Base-by-base conservation (phyloP, 1,140 invertebrate species). In the Planococcus citri region DNA sequence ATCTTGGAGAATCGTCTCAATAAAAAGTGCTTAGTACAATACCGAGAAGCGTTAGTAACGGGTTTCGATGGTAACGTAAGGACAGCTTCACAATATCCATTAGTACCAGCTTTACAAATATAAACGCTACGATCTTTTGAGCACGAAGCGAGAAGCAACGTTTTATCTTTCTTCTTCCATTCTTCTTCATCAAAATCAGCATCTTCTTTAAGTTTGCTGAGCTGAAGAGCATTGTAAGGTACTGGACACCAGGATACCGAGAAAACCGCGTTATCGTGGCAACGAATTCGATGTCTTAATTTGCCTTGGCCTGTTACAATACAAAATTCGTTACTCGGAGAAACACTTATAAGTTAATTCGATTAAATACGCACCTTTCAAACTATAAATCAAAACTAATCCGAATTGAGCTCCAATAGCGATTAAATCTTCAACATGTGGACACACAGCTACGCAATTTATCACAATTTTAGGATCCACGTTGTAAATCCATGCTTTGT, bases 171-270 rank as follows among this genome's bases (percentile, higher is more conserved):
- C 71, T 12, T 70, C 22, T 60, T 73, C 70, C 17, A 68, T 70
- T 68, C 68, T 71, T 69, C 38, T 22, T 70, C 70, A 67, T 60
- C 68, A 72, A 76, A 75, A 51, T n/a, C 17, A 51, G 10, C 41
- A 51, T 51, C n/a, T 68, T 78, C 58, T 60, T 74, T 75, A 38
- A 75, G 71, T 73, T 76, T 77, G 78, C 72, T 71, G 25, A 69
- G 74, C 71, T 37, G 74, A 25, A 84, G 75, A 67, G 85, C 74
- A 78, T 83, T 84, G 29, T 78, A 72, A 37, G 81, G 76, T 22
- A 79, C 76, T 14, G 88, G 89, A 79, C 88, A 90, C 88, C 88
- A 91, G 29, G 84, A 83, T 25, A 91, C 72, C 72, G 83, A 86
- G 8, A 84, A 76, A 58, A 91, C 81, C 73, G 88, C 85, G n/a